These are phyloP conservation scores for Stegodyphus dumicola DNA, from an alignment of 1,140 invertebrate species.

Conservation along the genomic window DNA sequence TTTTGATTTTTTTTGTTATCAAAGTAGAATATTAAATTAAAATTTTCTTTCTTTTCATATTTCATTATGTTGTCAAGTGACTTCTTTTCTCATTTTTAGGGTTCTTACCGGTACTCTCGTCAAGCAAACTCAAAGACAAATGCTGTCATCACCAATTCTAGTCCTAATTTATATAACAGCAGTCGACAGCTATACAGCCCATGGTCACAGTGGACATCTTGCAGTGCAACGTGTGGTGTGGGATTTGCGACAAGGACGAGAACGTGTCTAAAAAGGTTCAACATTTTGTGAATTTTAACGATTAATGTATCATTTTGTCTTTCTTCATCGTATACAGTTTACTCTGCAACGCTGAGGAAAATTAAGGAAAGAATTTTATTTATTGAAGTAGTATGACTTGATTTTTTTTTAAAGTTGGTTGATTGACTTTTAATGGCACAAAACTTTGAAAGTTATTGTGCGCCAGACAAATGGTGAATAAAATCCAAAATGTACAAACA, in stretches of 20 bases:
- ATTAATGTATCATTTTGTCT: neutral
- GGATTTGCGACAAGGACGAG: conserved; percentile 68
- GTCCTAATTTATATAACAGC: conserved; percentile 9
- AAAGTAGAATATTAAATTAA: no score
- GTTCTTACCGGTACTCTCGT: neutral
- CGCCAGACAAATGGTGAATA: no score
- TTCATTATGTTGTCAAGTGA: no score
- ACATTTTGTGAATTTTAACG: neutral
- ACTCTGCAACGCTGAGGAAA: neutral
- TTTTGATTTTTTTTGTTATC: no score
- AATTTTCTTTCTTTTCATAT: no score
- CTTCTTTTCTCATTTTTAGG: conserved; percentile 15
- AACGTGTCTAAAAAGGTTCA: conserved; percentile 69
- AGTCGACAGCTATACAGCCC: conserved; percentile 20
- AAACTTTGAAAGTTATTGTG: no score
- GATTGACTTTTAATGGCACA: no score
- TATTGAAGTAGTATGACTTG: no score
- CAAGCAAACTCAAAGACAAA: conserved; percentile 6
- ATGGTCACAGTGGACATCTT: conserved; percentile 68
- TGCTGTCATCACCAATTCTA: conserved; percentile 1
- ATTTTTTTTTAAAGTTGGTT: no score
- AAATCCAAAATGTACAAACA: no score
- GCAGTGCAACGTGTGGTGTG: conserved; percentile 66
- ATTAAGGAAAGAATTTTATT: neutral
- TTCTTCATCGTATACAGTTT: neutral